Percentiles rank a stretch among this genome's conserved stretches.
Evolutionary conservation across 2,888 invertebrate genomes (phyloP).

Genomic region (Erebia palarica): DNA sequence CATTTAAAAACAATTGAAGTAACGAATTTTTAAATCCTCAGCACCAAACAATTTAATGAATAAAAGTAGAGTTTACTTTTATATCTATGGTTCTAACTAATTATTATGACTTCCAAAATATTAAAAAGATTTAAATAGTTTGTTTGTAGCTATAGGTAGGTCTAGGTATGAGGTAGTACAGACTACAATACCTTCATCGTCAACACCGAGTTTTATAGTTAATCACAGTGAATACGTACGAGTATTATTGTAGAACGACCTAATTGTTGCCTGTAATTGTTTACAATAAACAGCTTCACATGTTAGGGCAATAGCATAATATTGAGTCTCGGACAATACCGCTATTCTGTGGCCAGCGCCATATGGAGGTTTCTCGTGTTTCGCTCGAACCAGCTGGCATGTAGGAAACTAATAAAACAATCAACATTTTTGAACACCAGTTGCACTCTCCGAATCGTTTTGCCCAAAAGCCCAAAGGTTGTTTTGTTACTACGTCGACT

Average conservation of each 20-base stretch:
- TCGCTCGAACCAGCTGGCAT: slow-evolving; percentile 48
- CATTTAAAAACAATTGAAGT: too few relatives aligned
- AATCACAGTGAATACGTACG: slow-evolving; percentile 28
- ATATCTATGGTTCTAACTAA: too few relatives aligned
- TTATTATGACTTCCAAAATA: too few relatives aligned
- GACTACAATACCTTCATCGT: too few relatives aligned
- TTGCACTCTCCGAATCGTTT: slow-evolving; percentile 31
- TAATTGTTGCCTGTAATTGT: slow-evolving; percentile 42
- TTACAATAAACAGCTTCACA: slow-evolving; percentile 40
- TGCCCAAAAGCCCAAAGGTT: slow-evolving; percentile 26
- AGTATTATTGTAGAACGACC: slow-evolving; percentile 37
- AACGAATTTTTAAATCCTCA: too few relatives aligned
- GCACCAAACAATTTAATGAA: too few relatives aligned
- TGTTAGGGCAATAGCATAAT: slow-evolving; percentile 43
- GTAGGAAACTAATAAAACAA: slow-evolving; percentile 48
- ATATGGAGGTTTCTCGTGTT: slow-evolving; percentile 50
- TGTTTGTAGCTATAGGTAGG: too few relatives aligned
- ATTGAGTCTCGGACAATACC: slow-evolving; percentile 50
- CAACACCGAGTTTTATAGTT: slow-evolving; percentile 18
- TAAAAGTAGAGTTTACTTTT: too few relatives aligned
- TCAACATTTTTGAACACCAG: slow-evolving; percentile 36
- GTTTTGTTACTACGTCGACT: background rate
- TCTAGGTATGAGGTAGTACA: too few relatives aligned
- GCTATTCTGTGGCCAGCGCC: slow-evolving; percentile 48
- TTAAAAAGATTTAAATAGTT: too few relatives aligned